phyloP scores from a whole-genome alignment of 2,888 invertebrate genomes.

The Cyaniris semiargus region DNA sequence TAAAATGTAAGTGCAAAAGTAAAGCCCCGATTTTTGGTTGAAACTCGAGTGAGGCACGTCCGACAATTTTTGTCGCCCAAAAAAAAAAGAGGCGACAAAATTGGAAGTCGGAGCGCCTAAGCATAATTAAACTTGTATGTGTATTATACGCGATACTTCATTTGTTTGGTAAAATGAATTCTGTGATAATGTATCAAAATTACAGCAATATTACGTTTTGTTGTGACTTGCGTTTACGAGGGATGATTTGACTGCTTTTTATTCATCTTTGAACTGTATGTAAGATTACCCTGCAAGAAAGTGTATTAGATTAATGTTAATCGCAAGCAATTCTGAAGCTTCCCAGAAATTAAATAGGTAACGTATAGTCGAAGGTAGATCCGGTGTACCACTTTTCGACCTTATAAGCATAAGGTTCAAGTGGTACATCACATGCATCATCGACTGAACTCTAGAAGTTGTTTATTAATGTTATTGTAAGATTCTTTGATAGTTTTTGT shows the following conservation, averaged over 20 bases:
- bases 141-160: not conserved
- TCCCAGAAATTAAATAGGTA: not conserved
- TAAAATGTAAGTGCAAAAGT: conserved; percentile 45
- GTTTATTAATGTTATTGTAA: conserved; percentile 35
- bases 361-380: not conserved
- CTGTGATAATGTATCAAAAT: conserved; percentile 34
- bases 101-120: not conserved
- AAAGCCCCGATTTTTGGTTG: conserved; percentile 49
- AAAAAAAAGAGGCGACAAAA: not conserved
- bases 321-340: conserved; percentile 1
- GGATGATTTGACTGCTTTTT: not conserved
- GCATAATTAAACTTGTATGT: conserved; percentile 6
- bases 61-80: not conserved
- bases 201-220: conserved; percentile 19
- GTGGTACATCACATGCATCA: not conserved
- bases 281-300: not conserved
- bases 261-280: not conserved
- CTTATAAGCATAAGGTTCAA: too few relatives aligned
- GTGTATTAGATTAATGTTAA: conserved; percentile 23
- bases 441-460: conserved; percentile 28
- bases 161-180: conserved; percentile 26
- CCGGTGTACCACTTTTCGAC: not conserved
- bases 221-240: not conserved
- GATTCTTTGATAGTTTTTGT: conserved; percentile 32
- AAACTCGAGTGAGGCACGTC: conserved; percentile 6